These are phyloP conservation scores for Cotesia chilonis DNA, from an alignment of 1,140 invertebrate species.

Conservation along the genomic window DNA sequence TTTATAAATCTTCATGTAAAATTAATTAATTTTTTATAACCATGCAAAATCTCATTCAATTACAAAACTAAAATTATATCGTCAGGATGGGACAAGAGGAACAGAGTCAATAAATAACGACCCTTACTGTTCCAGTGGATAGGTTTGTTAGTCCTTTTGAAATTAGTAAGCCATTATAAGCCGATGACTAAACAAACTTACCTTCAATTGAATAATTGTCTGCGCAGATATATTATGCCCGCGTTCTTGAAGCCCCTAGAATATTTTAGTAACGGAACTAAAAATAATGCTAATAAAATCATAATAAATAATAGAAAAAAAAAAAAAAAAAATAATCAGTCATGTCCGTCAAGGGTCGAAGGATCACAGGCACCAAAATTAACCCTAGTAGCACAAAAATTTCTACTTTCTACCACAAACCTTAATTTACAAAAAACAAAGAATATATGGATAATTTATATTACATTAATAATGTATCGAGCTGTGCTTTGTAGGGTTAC, in stretches of 20 bases:
- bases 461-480: no score
- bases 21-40: no score
- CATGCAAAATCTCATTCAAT: no score
- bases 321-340: no score
- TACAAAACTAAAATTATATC: no score
- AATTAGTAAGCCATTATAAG: constrained; percentile 36
- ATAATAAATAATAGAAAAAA: constrained; percentile 11
- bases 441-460: neutral
- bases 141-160: no score
- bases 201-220: constrained; percentile 89
- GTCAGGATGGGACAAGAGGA: neutral
- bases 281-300: constrained; percentile 23
- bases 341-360: neutral
- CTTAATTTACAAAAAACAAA: neutral
- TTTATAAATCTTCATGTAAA: no score
- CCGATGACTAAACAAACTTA: constrained; percentile 68
- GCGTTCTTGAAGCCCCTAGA: constrained; percentile 85
- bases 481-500: constrained; percentile 65
- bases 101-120: neutral
- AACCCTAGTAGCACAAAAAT: neutral
- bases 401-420: no score
- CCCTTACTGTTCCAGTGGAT: no score
- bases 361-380: constrained; percentile 4
- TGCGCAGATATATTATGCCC: constrained; percentile 89
- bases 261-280: constrained; percentile 20